Conservation (phyloP, 2,888 invertebrate species). For the Caenorhabditis sulstoni region DNA sequence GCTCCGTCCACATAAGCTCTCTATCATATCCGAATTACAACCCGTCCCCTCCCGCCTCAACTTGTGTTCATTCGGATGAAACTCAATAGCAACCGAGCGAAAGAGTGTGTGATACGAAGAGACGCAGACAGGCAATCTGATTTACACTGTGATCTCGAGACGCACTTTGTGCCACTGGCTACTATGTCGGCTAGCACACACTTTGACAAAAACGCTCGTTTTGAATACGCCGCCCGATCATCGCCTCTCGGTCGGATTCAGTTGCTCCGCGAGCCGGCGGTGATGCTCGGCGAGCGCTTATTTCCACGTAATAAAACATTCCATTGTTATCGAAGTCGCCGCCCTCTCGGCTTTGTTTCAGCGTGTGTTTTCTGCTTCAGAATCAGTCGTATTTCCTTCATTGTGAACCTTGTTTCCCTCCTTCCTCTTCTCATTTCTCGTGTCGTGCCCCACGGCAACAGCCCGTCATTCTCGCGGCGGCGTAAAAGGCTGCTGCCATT, state of each 20-base stretch:
- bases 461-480: slow-evolving; percentile 6
- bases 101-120: slow-evolving; percentile 18
- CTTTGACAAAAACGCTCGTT: slow-evolving; percentile 51
- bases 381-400: slow-evolving; percentile 33
- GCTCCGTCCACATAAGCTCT: slow-evolving; percentile 3
- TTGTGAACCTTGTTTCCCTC: slow-evolving; percentile 19
- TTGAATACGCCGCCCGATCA: slow-evolving; percentile 14
- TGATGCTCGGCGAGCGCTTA: slow-evolving; percentile 10
- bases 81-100: slow-evolving; percentile 34
- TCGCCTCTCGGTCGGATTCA: not conserved
- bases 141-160: slow-evolving; percentile 42
- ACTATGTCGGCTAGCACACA: slow-evolving; percentile 13
- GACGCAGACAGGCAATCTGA: slow-evolving; percentile 14
- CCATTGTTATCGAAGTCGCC: slow-evolving; percentile 14
- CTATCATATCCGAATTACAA: slow-evolving; percentile 38
- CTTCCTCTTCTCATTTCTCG: slow-evolving; percentile 10
- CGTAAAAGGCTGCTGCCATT: not conserved
- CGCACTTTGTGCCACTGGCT: slow-evolving; percentile 52
- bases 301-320: slow-evolving; percentile 38
- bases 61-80: slow-evolving; percentile 20
- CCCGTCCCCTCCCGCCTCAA: slow-evolving; percentile 12
- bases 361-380: slow-evolving; percentile 24
- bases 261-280: slow-evolving; percentile 4
- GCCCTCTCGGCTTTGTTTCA: not conserved
- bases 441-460: not conserved